These are phyloP conservation scores for Poecilia wingei DNA, from an alignment of 2,797 vertebrate species.

Conservation along the genomic window DNA sequence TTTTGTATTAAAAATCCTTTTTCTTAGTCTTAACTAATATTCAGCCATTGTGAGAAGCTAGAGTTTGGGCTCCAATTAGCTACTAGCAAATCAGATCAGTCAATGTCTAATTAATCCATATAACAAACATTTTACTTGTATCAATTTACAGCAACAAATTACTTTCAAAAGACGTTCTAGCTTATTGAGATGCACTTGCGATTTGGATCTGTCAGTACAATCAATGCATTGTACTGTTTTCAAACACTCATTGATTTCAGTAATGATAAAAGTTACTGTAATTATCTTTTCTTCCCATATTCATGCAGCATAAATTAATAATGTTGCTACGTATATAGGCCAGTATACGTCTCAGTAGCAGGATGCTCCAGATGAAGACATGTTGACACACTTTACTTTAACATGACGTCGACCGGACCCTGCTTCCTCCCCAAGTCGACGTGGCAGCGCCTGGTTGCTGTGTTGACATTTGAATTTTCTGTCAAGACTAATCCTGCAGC, in stretches of 20 bases:
- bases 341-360: background rate
- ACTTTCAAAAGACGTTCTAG: background rate
- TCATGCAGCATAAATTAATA: background rate
- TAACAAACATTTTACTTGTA: background rate
- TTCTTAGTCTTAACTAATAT: background rate
- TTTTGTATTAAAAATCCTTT: background rate
- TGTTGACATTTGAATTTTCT: conserved; percentile 80
- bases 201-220: background rate
- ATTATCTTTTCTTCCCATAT: background rate
- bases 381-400: conserved; percentile 42
- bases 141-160: background rate
- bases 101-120: background rate
- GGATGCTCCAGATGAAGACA: conserved; percentile 24
- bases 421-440: conserved; percentile 53
- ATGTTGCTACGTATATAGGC: background rate
- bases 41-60: too few relatives aligned
- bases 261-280: background rate
- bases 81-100: background rate
- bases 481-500: conserved; percentile 79
- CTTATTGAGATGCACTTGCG: background rate
- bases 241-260: background rate
- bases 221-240: background rate
- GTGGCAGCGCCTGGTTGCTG: conserved; percentile 74
- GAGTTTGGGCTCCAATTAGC: background rate
- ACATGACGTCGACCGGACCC: conserved; percentile 46